Percentiles rank a stretch among this genome's conserved stretches.
Conservation (phyloP, 2,888 invertebrate species). For the Tipula helvola region DNA sequence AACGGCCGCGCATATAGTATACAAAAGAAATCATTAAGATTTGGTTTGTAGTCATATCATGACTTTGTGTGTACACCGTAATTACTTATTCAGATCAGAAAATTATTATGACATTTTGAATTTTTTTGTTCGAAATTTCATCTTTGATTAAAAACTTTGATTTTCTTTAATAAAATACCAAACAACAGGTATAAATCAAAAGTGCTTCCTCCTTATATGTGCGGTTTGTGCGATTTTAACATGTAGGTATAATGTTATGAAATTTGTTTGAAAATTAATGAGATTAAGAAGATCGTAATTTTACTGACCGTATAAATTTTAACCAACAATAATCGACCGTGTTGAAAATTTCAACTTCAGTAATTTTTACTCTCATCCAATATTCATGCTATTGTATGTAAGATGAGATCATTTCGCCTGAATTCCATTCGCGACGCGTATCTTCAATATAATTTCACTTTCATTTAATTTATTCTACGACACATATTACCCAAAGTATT, state of each 20-base stretch:
- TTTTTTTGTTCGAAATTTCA: not conserved
- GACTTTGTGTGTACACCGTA: not conserved
- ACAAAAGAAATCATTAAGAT: not conserved
- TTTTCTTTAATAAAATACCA: not conserved
- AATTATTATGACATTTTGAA: not conserved
- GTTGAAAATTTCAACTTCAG: not conserved
- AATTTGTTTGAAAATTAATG: not conserved
- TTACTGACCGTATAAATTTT: not conserved
- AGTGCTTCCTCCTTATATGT: not conserved
- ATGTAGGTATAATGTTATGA: not conserved
- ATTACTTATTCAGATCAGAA: not conserved
- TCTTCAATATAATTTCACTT: not conserved
- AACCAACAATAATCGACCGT: not conserved
- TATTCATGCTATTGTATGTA: not conserved
- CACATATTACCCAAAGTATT: not conserved
- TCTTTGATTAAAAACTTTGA: not conserved
- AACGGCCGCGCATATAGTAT: not conserved
- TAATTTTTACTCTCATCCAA: not conserved
- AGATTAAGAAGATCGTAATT: not conserved
- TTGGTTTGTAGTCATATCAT: not conserved
- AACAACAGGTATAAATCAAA: not conserved
- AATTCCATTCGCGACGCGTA: not conserved
- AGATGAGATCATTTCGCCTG: not conserved
- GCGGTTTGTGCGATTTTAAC: not conserved
- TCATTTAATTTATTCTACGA: not conserved